Evolutionary conservation across 2,113 vertebrate species (phyloP).

Genomic region (Isurus oxyrinchus): DNA sequence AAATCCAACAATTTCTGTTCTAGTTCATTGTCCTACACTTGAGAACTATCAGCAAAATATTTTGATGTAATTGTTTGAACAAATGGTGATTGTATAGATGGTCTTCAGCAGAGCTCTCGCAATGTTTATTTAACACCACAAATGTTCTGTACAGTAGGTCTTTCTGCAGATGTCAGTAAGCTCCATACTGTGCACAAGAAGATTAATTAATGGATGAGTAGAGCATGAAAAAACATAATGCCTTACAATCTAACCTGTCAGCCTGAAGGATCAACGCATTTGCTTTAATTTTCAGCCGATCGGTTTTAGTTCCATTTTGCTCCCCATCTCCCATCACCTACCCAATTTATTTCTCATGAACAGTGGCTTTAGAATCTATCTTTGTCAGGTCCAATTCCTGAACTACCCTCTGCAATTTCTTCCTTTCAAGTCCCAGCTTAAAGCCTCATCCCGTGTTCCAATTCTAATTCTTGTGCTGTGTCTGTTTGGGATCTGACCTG

Average conservation of each 20-base stretch:
- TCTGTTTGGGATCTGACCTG: background rate
- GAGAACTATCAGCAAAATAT: background rate
- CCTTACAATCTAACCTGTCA: background rate
- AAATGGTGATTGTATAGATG: background rate
- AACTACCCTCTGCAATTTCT: background rate
- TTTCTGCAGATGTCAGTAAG: background rate
- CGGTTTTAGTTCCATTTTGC: background rate
- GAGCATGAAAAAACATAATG: slow-evolving; percentile 5
- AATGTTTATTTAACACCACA: background rate
- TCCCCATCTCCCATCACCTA: background rate
- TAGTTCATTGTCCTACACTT: background rate
- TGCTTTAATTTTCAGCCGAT: background rate
- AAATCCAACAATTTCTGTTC: background rate
- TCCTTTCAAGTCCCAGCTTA: background rate
- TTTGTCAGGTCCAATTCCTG: slow-evolving; percentile 2
- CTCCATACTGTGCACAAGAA: background rate
- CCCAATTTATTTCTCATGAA: background rate
- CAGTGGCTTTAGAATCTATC: background rate
- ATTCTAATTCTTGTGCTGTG: background rate
- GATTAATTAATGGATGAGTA: background rate
- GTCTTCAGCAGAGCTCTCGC: background rate
- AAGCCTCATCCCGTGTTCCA: background rate
- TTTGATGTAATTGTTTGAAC: background rate
- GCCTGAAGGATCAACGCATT: background rate
- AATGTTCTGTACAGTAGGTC: background rate